These are phyloP conservation scores for Tapera naevia DNA, from an alignment of 2,797 vertebrate species.

Conservation along the genomic window DNA sequence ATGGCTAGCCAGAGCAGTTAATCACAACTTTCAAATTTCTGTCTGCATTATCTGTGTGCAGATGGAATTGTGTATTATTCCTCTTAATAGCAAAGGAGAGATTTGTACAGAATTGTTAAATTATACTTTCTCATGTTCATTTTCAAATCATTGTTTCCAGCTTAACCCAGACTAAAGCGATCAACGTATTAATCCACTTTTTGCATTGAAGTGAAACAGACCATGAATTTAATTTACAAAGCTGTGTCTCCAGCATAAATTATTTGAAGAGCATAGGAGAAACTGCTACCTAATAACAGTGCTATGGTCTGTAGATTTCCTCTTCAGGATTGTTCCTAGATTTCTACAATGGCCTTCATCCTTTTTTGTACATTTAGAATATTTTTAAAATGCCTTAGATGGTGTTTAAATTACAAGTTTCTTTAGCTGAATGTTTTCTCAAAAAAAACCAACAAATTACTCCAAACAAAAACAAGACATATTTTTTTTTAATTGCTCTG, in stretches of 20 bases:
- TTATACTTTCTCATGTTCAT: slow-evolving; percentile 62
- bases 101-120: slow-evolving; percentile 61
- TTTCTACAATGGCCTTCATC: neutral
- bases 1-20: slow-evolving; percentile 59
- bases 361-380: neutral
- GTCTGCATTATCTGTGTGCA: slow-evolving; percentile 47
- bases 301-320: neutral
- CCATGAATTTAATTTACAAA: slow-evolving; percentile 70
- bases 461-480: neutral
- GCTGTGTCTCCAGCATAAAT: slow-evolving; percentile 41
- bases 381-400: neutral
- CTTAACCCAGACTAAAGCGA: slow-evolving; percentile 58
- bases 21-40: slow-evolving; percentile 65
- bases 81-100: slow-evolving; percentile 48
- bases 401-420: neutral
- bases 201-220: slow-evolving; percentile 58
- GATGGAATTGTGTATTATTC: slow-evolving; percentile 64
- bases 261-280: slow-evolving; percentile 22
- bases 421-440: neutral
- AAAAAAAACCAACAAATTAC: neutral
- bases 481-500: neutral
- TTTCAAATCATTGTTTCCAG: slow-evolving; percentile 62
- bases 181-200: slow-evolving; percentile 72
- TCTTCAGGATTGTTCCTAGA: neutral
- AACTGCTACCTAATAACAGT: neutral